Evolutionary conservation across 1,140 invertebrate species (phyloP).

Genomic region (Meloidogyne exigua): DNA sequence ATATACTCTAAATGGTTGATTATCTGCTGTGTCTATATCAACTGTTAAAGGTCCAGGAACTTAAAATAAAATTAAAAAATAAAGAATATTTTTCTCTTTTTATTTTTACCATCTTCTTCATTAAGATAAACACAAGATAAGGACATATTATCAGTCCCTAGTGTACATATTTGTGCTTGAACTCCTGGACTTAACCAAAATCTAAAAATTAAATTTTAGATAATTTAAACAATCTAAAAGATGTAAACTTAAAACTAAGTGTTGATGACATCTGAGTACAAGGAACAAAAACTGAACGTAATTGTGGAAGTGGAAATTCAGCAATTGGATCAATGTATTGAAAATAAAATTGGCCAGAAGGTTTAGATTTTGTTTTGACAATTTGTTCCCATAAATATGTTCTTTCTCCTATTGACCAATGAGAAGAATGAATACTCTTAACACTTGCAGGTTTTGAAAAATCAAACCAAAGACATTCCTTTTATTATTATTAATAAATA

Average conservation of each 20-base stretch:
- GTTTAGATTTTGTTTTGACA: constrained; percentile 25
- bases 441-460: neutral
- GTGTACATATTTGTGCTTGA: constrained; percentile 49
- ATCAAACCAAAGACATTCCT: constrained; percentile 31
- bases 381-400: constrained; percentile 40
- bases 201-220: constrained; percentile 29
- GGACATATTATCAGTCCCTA: constrained; percentile 40
- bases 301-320: constrained; percentile 36
- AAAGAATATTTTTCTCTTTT: too few relatives aligned
- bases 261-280: constrained; percentile 45
- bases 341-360: constrained; percentile 49
- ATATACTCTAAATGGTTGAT: constrained; percentile 44
- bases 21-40: constrained; percentile 45
- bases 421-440: constrained; percentile 4
- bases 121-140: constrained; percentile 48
- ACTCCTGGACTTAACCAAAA: constrained; percentile 50
- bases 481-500: neutral
- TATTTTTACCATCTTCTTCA: constrained; percentile 27
- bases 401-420: constrained; percentile 38
- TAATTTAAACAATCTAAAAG: neutral
- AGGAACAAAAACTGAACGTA: constrained; percentile 46
- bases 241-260: constrained; percentile 44
- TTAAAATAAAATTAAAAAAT: neutral
- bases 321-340: constrained; percentile 53
- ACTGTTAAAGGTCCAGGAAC: constrained; percentile 41